Evolutionary conservation across 2,797 vertebrate genomes (phyloP).

Genomic region (Sebastes nivosus): DNA sequence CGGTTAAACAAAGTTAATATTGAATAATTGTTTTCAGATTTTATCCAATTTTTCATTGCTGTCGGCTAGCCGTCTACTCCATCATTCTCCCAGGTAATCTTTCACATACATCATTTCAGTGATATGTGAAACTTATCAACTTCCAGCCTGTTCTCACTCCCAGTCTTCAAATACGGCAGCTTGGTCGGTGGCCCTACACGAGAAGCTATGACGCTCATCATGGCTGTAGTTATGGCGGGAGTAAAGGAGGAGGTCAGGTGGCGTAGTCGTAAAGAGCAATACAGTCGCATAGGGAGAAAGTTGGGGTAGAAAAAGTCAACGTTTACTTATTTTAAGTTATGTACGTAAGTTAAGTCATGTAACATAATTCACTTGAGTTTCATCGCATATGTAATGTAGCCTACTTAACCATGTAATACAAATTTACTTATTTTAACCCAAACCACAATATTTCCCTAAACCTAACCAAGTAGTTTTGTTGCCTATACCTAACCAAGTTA

Average conservation of each 20-base stretch:
- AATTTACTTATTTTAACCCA: neutral
- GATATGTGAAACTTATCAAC: neutral
- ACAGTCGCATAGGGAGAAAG: neutral
- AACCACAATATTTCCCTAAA: neutral
- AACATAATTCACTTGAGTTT: no score
- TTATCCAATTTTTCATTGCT: neutral
- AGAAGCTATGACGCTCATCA: no score
- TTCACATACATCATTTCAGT: neutral
- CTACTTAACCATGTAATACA: no score
- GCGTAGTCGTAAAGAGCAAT: neutral
- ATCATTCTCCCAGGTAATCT: no score
- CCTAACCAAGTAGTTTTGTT: no score
- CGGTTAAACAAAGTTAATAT: neutral
- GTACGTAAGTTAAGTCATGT: no score
- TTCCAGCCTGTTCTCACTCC: neutral
- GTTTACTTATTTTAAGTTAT: neutral
- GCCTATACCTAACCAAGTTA: neutral
- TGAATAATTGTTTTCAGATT: neutral
- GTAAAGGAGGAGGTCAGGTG: neutral
- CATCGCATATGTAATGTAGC: no score
- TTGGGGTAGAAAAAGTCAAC: neutral
- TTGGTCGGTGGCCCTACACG: neutral
- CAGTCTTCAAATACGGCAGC: neutral
- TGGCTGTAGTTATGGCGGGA: no score
- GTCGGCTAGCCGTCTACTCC: neutral